Base-by-base conservation (phyloP, 2,888 invertebrate species). In the Aspidiotus rigidus region DNA sequence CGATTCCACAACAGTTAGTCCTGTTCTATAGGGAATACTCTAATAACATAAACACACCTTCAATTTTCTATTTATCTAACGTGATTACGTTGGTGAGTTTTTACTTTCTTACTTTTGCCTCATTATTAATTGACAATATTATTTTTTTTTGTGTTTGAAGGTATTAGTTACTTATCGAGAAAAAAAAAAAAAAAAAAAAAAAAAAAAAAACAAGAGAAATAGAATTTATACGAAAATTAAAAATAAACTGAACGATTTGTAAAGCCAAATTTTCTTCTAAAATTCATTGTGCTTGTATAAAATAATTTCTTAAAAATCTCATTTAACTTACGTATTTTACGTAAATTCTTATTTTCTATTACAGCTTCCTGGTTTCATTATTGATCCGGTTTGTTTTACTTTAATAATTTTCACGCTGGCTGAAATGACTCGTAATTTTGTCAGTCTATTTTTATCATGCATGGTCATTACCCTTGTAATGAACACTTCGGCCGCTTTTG, bases 1-100 rank as follows among this genome's bases (percentile, higher is more conserved):
- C 90, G 74, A 90, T 93, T 76, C 93, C 93, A 0, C 85, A 86
- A 74, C 84, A 85, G 76, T 84, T 90, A 72, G 92, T 93, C 0
- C 79, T 93, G 56, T 86, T 94, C 75, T 80, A 88, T 55, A 81
- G 94, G 71, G 94, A 94, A 77, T 83, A 90, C 72, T 84, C 86
- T 71, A 89, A 91, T 15, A 93, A 91, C 9, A 79, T 93, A 73
- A 95, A 93, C 75, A 81, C 88, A 0, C 84, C 89, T 0, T 85
- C 86, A 15, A 82, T 87, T 8, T 95, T 93, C 77, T 95, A 93
- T 74, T 73, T 88, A 0, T 85, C 92, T 0, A 87, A 89, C 77
- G 84, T 90, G 76, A 77, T 89, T 71, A 87, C 92, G 2, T 80
- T 92, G 85, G 93, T 94, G 78, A 82, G 82, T 59, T 55, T 11